Base-by-base conservation (phyloP, 2,797 vertebrate genomes). In the Argyrosomus regius region DNA sequence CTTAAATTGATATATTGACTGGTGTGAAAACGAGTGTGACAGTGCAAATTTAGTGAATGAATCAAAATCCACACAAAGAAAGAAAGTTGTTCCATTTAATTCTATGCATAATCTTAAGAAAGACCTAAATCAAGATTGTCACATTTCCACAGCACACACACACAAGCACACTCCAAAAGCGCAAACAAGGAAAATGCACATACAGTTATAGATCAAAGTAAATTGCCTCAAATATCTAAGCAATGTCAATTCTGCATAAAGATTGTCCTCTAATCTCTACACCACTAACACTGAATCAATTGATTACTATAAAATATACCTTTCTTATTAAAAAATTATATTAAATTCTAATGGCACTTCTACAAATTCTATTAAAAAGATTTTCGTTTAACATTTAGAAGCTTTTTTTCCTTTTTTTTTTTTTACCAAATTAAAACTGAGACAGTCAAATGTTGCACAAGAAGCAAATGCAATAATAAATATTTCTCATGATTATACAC, bases 321-420 rank as follows among this genome's bases (percentile, higher is more conserved):
- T 95, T 95, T 95, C 89, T 95, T 93, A 93, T 95, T 94, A 94
- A 93, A 96, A 95, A 95, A 94, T 94, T 96, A 96, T 96, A 96
- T 96, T 96, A 96, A 95, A 94, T 95, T 95, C 95, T 96, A 96
- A 95, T 96, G 95, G 94, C 95, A 96, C 95, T 96, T 96, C 96
- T 96, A 96, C 94, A 95, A 95, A 94, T 92, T 95, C 94, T 95
- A 96, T 93, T 93, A 92, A 94, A 96, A 95, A 94, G 85, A 88
- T 90, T 91, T 90, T 78, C 54, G 48, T 92, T 87, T 88, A 87
- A 95, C 88, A 93, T 95, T 94, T 93, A 94, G 93, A 91, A 88
- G 89, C 72, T 88, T 89, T 87, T 82, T 69, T 52, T 86, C 84
- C 62, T 76, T 81, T 74, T 88, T 88, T 90, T 78, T 89, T 88